Conservation (phyloP, 2,113 vertebrate genomes). For the Macrotis lagotis region DNA sequence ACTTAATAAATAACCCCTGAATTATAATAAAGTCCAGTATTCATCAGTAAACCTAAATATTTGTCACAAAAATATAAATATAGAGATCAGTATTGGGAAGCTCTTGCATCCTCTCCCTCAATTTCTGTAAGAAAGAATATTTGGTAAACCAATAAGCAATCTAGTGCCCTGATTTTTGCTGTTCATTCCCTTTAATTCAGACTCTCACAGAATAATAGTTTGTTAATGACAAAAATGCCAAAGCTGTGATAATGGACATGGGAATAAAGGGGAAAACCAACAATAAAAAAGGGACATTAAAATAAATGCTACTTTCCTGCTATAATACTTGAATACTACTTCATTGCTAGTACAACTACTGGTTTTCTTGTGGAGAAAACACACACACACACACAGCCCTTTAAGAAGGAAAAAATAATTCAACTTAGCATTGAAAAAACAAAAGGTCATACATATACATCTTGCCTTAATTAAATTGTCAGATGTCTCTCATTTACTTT, state of each 20-base stretch:
- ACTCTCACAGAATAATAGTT: conserved; percentile 72
- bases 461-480: conserved; percentile 53
- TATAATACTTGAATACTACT: conserved; percentile 3
- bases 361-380: conserved; percentile 23
- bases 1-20: background rate
- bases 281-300: conserved; percentile 64
- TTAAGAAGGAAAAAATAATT: background rate
- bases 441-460: conserved; percentile 39
- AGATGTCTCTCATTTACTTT: conserved; percentile 48
- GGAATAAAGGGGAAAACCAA: conserved; percentile 59
- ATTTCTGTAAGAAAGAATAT: conserved; percentile 43
- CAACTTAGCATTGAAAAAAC: background rate
- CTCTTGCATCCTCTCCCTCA: conserved; percentile 35
- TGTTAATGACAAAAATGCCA: conserved; percentile 72
- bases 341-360: background rate
- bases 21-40: background rate
- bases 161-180: conserved; percentile 58
- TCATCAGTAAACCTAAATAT: background rate
- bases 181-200: conserved; percentile 67
- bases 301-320: conserved; percentile 39
- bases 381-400: background rate
- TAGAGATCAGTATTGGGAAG: background rate
- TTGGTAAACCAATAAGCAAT: conserved; percentile 52
- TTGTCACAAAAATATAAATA: background rate
- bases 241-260: conserved; percentile 73